Base-by-base conservation (phyloP, 1,140 invertebrate genomes). In the Meteorus sp. region DNA sequence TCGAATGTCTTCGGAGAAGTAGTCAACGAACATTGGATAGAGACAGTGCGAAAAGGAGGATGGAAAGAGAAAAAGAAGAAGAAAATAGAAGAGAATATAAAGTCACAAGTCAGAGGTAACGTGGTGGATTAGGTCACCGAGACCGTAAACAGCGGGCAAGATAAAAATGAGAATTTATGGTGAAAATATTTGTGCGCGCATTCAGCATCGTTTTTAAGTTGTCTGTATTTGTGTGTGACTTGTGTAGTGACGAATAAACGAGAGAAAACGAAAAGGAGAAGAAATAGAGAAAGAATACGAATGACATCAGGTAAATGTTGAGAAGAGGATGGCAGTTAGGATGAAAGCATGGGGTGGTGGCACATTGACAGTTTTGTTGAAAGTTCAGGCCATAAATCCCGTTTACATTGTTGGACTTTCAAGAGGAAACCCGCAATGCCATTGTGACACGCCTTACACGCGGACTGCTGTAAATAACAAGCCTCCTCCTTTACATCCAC, bases 351-450 rank as follows among this genome's bases (percentile, higher is more conserved):
- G n/a, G n/a, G n/a, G n/a, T n/a, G 67, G 61, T 69, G 62, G 60
- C 33, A 62, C 72, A 79, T 78, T 79, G 78, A 80, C 71, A 72
- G 69, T 77, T 79, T 73, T 75, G 77, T 77, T 80, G 78, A 80
- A 80, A 80, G 76, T 80, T 78, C 70, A 64, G 56, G 60, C 65
- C 75, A 71, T 79, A 79, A 80, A 80, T 79, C 75, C 68, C 55
- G 62, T 60, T 60, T 60, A 65, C 66, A 80, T 80, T 80, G 77
- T 79, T 61, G 50, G 64, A 72, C 72, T 74, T 77, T 80, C 74
- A 79, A 75, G 78, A 78, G 74, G 71, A 78, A 77, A 79, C 73
- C 78, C 77, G 72, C 76, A 78, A 75, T 67, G 71, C 71, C 66
- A 70, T 78, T 78, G 76, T 77, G 74, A 74, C 71, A 73, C 73